Evolutionary conservation across 2,113 vertebrate species (phyloP), one percentile per base, ranked within the genome.

Genomic region (Chrysemys picta): DNA sequence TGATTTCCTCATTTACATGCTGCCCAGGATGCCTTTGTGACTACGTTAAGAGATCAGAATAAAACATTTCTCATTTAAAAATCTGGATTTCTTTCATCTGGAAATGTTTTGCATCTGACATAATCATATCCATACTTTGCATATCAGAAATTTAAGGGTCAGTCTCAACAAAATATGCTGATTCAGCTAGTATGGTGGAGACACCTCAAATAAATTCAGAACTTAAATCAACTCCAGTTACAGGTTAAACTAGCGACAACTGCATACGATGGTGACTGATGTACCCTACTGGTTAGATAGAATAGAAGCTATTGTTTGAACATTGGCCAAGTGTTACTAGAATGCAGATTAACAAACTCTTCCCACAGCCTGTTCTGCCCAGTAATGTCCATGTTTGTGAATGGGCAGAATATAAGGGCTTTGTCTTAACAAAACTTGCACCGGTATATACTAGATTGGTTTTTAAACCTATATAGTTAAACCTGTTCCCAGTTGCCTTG

Each of bases 341-440:
- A 76, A 21, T 57, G 4, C 27, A 76, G 5, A 2, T 65, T 65
- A 38, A n/a, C 0, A 0, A 54, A 82, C 49, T 24, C 42, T 12
- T 3, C 62, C 25, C 8, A 6, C 11, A 19, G 53, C 88, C 56
- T 49, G 72, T 24, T 3, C 69, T 83, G 69, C 19, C 21, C 14
- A 14, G 14, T 17, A 54, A 35, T 0, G 1, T 76, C 52, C 8
- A 47, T 42, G 29, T 65, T 65, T 65, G 31, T 87, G 19, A 72
- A 82, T 87, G 9, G 42, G 42, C n/a, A 82, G 81, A 82, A 90
- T 72, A n/a, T n/a, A 31, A 52, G 50, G 13, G 9, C 75, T 84
- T 80, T 69, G 8, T 69, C 65, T 69, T 21, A 69, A 69, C 16
- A 38, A 69, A n/a, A n/a, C 4, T 4, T 69, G 35, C 7, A 10